These are phyloP conservation scores for Andricus curvator DNA, from an alignment of 2,888 invertebrate genomes.

Conservation along the genomic window DNA sequence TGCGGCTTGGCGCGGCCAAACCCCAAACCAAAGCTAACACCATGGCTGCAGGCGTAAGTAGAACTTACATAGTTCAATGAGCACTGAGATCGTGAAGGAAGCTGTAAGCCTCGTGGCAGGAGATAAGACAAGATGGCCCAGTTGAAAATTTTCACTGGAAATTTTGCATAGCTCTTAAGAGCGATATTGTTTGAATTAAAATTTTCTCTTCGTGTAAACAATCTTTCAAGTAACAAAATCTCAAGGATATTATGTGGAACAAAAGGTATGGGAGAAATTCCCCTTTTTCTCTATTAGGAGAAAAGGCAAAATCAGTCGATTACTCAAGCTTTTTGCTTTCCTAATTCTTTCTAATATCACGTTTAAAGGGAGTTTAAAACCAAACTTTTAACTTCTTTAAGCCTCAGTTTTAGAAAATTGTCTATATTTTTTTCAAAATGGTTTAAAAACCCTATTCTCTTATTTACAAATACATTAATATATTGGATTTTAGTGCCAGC, in stretches of 20 bases:
- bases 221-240: not conserved
- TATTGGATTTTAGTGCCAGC: too few species aligned
- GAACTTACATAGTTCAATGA: conserved; percentile 71
- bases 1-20: conserved; percentile 76
- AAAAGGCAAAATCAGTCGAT: not conserved
- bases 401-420: too few species aligned
- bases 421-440: not conserved
- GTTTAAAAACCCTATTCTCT: not conserved
- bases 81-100: conserved; percentile 52
- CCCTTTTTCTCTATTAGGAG: not conserved
- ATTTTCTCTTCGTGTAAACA: not conserved
- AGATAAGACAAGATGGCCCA: conserved; percentile 6
- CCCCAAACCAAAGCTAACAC: conserved; percentile 76
- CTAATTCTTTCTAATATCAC: not conserved
- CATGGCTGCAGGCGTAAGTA: conserved; percentile 70
- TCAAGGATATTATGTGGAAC: not conserved
- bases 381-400: not conserved
- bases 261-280: not conserved
- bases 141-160: not conserved
- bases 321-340: not conserved
- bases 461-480: too few species aligned
- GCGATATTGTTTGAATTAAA: conserved; percentile 11
- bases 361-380: not conserved
- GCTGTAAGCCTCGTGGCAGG: not conserved
- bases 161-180: not conserved